Evolutionary conservation across 2,113 vertebrate genomes (phyloP), one percentile per base, ranked within the genome.

Genomic region (Psephotus haematonotus): DNA sequence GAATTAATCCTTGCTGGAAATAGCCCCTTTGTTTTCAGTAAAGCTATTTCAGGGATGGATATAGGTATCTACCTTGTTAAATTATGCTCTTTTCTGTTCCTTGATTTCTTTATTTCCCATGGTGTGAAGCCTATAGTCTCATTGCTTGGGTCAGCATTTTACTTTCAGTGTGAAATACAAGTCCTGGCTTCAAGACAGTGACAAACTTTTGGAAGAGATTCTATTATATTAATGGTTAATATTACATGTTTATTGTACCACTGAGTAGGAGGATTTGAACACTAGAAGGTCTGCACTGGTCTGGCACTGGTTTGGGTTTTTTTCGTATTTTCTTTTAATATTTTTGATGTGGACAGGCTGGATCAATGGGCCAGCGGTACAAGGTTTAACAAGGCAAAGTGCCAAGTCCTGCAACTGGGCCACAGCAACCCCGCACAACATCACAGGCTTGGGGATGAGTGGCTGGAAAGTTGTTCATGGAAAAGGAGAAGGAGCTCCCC

Each of bases 41-140:
- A 43, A 87, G 49, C 69, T 94, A 91, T 92, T 96, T 96, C 70
- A 79, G 67, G 79, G 76, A 64, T 83, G 22, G 37, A 85, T 91
- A 92, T 92, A 94, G 77, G 86, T 65, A 88, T 82, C 55, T 79
- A 70, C 28, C 60, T 89, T 90, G 69, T 86, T 88, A 88, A 92
- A 90, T 96, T 88, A 75, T 90, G 39, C 22, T 90, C 33, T 19
- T 95, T 84, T 92, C 81, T 95, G 31, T 95, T 93, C 43, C 80
- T 89, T 76, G 62, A 64, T 92, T 95, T 95, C 70, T 44, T 92
- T 19, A 18, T 55, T 92, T 71, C 62, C 23, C 44, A 62, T 49
- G 47, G 25, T 57, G 50, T 70, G 44, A 89, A 87, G 82, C 79
- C 35, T 91, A 9, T 33, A 52, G 65, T 44, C 33, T 79, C 43